Conservation (phyloP, 2,888 invertebrate species). For the Nymphalis polychloros region DNA sequence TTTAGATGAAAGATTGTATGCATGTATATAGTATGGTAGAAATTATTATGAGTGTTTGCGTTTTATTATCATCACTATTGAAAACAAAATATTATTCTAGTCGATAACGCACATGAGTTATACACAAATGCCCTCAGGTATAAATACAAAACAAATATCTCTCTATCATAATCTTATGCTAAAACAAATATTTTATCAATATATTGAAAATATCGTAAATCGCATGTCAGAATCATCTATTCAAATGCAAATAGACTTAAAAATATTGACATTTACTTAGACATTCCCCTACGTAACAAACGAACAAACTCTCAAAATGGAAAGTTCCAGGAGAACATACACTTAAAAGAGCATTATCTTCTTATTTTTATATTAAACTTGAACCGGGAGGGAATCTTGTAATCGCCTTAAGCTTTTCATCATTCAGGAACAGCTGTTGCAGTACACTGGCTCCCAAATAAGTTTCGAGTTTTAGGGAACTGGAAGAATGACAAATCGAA, state of each 20-base stretch:
- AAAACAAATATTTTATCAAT: conserved; percentile 16
- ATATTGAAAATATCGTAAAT: conserved; percentile 12
- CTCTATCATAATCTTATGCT: neutral
- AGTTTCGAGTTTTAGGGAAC: conserved; percentile 34
- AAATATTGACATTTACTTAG: conserved; percentile 45
- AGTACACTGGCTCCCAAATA: conserved; percentile 40
- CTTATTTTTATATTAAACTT: conserved; percentile 77
- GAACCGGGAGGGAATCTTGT: conserved; percentile 62
- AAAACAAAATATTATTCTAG: neutral
- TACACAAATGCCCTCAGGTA: conserved; percentile 9
- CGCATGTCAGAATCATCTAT: conserved; percentile 27
- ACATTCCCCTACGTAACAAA: conserved; percentile 37
- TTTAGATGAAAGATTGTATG: no score
- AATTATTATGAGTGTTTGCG: no score
- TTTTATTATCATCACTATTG: neutral
- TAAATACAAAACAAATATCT: conserved; percentile 10
- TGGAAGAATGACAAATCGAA: conserved; percentile 36
- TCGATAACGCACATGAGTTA: neutral
- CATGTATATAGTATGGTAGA: no score
- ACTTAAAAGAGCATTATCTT: conserved; percentile 71
- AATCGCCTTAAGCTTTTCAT: conserved; percentile 77
- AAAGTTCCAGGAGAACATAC: conserved; percentile 56
- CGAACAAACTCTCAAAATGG: conserved; percentile 53
- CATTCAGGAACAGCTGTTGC: conserved; percentile 72
- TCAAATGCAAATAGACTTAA: conserved; percentile 33